A percentile compares a stretch with the other conserved stretches of the same genome.
phyloP scores from a whole-genome alignment of 2,888 invertebrate species.

The Calliphora vomitoria region DNA sequence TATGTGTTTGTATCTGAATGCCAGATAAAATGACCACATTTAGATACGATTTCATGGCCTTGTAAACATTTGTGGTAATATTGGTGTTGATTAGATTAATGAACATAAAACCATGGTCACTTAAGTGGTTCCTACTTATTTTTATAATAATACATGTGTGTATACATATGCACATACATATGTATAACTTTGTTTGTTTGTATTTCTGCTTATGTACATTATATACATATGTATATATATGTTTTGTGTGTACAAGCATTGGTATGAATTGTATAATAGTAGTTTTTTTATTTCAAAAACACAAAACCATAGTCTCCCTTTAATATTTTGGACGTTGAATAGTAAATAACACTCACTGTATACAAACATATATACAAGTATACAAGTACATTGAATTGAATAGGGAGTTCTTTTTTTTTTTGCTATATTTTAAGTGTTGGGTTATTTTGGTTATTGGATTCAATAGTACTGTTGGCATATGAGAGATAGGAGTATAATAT shows the following conservation, averaged over 20 bases:
- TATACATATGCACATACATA: not conserved
- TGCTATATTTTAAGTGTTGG: constrained; percentile 21
- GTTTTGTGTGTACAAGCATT: not conserved
- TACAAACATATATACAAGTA: not conserved
- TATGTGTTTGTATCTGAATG: not conserved
- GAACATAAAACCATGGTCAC: constrained; percentile 60
- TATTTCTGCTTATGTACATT: not conserved
- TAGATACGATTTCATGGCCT: constrained; percentile 53
- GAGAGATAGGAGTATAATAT: constrained; percentile 43
- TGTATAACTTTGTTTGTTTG: not conserved
- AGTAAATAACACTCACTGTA: not conserved
- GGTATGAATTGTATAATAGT: not conserved
- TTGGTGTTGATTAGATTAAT: constrained; percentile 69
- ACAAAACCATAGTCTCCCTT: not conserved
- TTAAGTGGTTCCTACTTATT: constrained; percentile 52
- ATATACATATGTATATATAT: not conserved
- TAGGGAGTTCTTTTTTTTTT: constrained; percentile 6
- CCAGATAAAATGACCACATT: constrained; percentile 45
- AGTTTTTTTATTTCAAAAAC: not conserved
- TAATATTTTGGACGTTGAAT: not conserved
- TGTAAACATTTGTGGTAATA: constrained; percentile 56
- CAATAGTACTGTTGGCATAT: constrained; percentile 23
- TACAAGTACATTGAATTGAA: not conserved
- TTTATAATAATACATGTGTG: not conserved
- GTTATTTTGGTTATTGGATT: constrained; percentile 5